Evolutionary conservation across 2,113 vertebrate species (phyloP).

Genomic region (Turnix velox): DNA sequence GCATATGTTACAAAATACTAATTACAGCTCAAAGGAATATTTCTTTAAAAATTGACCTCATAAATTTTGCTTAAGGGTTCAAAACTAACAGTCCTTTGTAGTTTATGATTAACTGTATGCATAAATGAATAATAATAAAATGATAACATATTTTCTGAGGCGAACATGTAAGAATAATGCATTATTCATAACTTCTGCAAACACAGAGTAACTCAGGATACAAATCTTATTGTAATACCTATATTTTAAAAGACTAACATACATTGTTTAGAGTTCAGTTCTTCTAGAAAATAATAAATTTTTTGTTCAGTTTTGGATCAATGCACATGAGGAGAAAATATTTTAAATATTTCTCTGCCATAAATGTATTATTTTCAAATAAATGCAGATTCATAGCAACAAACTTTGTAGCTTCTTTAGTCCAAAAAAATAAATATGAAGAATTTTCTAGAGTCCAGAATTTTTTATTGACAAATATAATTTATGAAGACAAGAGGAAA

Average conservation of each 20-base stretch:
- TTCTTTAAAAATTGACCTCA: constrained; percentile 76
- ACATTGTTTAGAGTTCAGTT: neutral
- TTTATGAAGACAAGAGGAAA: neutral
- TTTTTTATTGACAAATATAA: neutral
- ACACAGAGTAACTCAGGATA: neutral
- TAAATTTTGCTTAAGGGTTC: constrained; percentile 65
- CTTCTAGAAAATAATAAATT: fast-evolving
- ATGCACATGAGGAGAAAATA: neutral
- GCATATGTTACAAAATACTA: constrained; percentile 70
- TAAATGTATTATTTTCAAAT: neutral
- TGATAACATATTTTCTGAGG: constrained; percentile 1
- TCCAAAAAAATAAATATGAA: neutral
- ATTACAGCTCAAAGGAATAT: constrained; percentile 72
- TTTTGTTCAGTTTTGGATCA: neutral
- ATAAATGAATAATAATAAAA: constrained; percentile 77
- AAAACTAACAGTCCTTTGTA: constrained; percentile 64
- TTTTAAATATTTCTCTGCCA: neutral
- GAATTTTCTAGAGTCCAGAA: neutral
- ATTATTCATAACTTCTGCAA: constrained; percentile 10
- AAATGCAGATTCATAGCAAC: neutral
- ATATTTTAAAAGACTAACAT: neutral
- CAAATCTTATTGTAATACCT: neutral
- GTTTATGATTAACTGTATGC: constrained; percentile 72
- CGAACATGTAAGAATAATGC: neutral
- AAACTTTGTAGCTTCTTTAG: neutral